Percentiles rank a stretch among this genome's conserved stretches.
Conservation (phyloP, 2,888 invertebrate genomes). For the Boloria euphrosyne region DNA sequence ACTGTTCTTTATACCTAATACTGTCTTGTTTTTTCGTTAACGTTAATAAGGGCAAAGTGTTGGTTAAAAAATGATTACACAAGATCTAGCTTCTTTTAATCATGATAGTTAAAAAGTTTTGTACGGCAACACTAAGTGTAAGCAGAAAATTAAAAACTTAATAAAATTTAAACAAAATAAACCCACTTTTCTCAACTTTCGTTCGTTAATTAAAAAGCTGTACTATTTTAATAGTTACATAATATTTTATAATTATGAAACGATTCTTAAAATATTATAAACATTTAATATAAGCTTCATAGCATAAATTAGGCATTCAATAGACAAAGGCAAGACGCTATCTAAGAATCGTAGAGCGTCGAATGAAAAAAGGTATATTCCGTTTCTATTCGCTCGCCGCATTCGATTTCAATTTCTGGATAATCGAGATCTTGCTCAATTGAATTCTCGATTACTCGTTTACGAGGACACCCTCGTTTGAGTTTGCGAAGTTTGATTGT, state of each 20-base stretch:
- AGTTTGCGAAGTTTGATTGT: conserved; percentile 77
- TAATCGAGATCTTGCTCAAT: conserved; percentile 80
- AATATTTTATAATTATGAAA: conserved; percentile 3
- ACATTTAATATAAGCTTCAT: conserved; percentile 7
- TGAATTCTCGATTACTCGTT: conserved; percentile 80
- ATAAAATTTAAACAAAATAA: conserved; percentile 16
- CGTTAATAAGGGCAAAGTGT: too few relatives aligned
- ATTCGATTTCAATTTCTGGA: conserved; percentile 76
- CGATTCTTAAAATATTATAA: not conserved
- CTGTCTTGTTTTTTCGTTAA: too few relatives aligned
- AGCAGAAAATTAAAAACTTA: conserved; percentile 14
- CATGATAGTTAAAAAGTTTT: conserved; percentile 11
- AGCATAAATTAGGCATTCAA: conserved; percentile 20
- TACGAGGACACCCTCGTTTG: conserved; percentile 71
- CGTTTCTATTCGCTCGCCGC: conserved; percentile 68
- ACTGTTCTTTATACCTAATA: too few relatives aligned
- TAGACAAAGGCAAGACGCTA: conserved; percentile 26
- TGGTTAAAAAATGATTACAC: not conserved
- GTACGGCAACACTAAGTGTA: conserved; percentile 1
- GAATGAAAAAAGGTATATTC: conserved; percentile 52
- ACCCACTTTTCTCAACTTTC: conserved; percentile 1
- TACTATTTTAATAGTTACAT: not conserved
- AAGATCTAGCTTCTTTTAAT: conserved; percentile 12
- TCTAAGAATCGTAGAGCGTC: conserved; percentile 26
- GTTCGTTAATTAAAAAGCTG: conserved; percentile 12